Evolutionary conservation across 2,888 invertebrate genomes (phyloP).

Genomic region (Teleiodes luculella): DNA sequence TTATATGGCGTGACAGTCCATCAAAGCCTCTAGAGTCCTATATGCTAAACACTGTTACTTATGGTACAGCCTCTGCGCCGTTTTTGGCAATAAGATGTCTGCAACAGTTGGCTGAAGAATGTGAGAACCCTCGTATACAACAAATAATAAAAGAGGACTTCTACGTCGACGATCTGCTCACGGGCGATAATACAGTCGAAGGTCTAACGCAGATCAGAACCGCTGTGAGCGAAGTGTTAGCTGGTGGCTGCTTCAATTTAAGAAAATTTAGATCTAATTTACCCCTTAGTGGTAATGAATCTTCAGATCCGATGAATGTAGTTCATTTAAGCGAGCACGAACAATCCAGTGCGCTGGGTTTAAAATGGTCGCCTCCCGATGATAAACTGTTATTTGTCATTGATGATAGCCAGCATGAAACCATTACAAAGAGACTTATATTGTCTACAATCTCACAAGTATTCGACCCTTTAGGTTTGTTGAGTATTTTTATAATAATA

Average conservation of each 20-base stretch:
- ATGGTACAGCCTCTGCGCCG: not conserved
- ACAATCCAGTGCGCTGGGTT: not conserved
- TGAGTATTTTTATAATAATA: not conserved
- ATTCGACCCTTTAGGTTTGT: not conserved
- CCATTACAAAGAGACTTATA: not conserved
- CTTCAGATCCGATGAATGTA: not conserved
- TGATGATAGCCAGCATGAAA: not conserved
- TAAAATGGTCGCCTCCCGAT: conserved; percentile 7
- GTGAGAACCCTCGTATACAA: conserved; percentile 3
- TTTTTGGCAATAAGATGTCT: not conserved
- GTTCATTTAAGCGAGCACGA: not conserved
- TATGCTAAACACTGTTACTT: conserved; percentile 10
- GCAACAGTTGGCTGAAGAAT: not conserved
- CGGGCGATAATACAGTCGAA: conserved; percentile 10
- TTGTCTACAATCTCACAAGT: not conserved
- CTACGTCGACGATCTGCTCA: conserved; percentile 22
- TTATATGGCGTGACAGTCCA: conserved; percentile 2
- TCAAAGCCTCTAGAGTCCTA: conserved; percentile 3
- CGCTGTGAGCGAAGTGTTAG: not conserved
- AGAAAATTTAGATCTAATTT: not conserved
- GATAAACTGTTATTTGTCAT: conserved; percentile 7
- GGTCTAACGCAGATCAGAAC: not conserved
- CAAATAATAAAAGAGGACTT: conserved; percentile 16
- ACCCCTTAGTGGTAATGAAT: not conserved
- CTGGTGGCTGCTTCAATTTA: not conserved